Conservation (phyloP, 2,888 invertebrate species). For the Petrophora chlorosata region DNA sequence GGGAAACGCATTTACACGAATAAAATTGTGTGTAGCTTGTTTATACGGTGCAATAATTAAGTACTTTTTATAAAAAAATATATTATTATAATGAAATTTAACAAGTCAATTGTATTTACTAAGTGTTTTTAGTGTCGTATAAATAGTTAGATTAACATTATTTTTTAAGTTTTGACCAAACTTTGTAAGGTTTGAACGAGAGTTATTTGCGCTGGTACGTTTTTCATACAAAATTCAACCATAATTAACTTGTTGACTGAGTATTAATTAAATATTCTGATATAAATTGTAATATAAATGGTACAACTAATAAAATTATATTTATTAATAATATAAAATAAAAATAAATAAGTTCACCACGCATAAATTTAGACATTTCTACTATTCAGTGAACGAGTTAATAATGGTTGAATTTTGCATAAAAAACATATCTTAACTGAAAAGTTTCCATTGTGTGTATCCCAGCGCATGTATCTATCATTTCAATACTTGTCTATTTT, state of each 20-base stretch:
- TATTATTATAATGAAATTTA: constrained; percentile 22
- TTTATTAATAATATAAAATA: too few species aligned
- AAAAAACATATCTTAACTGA: constrained; percentile 5
- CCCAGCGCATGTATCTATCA: constrained; percentile 7
- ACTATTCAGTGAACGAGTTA: too few species aligned
- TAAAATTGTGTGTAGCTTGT: constrained; percentile 26
- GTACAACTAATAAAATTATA: too few species aligned
- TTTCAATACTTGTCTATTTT: not conserved
- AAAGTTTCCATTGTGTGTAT: constrained; percentile 17
- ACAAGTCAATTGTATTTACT: constrained; percentile 37
- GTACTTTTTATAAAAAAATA: constrained; percentile 29
- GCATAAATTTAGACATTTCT: too few species aligned
- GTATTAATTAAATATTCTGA: too few species aligned
- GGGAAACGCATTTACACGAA: not conserved
- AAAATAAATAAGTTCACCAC: too few species aligned
- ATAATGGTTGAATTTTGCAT: too few species aligned
- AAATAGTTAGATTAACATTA: constrained; percentile 20
- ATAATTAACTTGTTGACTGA: too few species aligned
- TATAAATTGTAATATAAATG: too few species aligned
- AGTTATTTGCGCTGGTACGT: too few species aligned
- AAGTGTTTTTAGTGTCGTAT: constrained; percentile 22
- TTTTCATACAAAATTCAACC: too few species aligned
- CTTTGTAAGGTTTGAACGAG: constrained; percentile 22
- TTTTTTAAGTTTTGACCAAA: constrained; percentile 33
- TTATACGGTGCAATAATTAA: constrained; percentile 52